Evolutionary conservation across 2,888 invertebrate genomes (phyloP).

Genomic region (Parapristionchus giblindavisi): DNA sequence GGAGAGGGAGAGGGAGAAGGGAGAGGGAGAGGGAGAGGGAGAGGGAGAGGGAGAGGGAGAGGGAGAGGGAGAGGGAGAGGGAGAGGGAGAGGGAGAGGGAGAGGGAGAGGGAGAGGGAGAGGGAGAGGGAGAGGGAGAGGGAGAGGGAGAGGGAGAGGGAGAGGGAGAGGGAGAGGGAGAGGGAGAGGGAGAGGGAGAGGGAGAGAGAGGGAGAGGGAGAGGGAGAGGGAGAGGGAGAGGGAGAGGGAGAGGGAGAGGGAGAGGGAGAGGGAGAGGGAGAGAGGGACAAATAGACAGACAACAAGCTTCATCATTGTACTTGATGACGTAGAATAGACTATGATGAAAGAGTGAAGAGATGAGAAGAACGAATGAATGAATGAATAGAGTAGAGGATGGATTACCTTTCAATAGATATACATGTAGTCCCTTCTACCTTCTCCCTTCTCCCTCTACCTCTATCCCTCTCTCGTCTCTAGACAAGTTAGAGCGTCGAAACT

Average conservation of each 20-base stretch:
- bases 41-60: constrained; percentile 12
- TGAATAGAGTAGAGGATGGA: not conserved
- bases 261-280: constrained; percentile 22
- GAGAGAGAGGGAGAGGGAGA: constrained; percentile 1
- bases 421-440: too few relatives aligned
- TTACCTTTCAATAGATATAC: too few relatives aligned
- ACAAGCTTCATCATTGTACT: too few relatives aligned
- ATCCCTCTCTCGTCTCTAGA: too few relatives aligned
- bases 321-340: too few relatives aligned
- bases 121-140: constrained; percentile 32
- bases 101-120: constrained; percentile 2
- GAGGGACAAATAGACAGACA: constrained; percentile 7
- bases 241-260: not conserved
- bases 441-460: too few relatives aligned
- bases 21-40: constrained; percentile 32
- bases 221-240: not conserved
- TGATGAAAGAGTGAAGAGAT: constrained; percentile 14
- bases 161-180: constrained; percentile 44
- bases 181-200: constrained; percentile 44
- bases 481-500: not conserved
- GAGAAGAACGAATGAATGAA: not conserved
- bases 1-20: constrained; percentile 26
- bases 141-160: not conserved
- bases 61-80: constrained; percentile 20
- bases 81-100: not conserved